These are phyloP conservation scores for Pristionchus japonicus DNA, from an alignment of 2,888 invertebrate genomes.

Conservation along the genomic window DNA sequence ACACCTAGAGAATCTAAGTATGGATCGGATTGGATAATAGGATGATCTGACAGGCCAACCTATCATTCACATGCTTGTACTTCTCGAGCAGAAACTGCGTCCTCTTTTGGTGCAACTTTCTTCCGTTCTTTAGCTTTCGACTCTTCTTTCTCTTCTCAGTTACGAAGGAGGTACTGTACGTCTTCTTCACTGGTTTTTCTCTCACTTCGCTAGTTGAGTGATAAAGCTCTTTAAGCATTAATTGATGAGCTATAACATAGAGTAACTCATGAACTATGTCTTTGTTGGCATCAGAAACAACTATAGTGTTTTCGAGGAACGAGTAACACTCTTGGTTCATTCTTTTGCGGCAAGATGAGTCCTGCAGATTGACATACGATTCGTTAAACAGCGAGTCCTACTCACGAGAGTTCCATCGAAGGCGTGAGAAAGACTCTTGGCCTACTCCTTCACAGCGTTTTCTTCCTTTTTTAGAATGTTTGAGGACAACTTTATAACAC, in stretches of 20 bases:
- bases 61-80: neutral
- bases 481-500: neutral
- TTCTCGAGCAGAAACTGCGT: neutral
- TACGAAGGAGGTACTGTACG: neutral
- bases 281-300: neutral
- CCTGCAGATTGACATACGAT: neutral
- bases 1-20: neutral
- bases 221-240: neutral
- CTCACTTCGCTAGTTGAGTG: neutral
- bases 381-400: neutral
- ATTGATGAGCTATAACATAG: neutral
- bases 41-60: neutral
- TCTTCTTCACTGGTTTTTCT: neutral
- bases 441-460: constrained; percentile 62
- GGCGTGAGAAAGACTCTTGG: constrained; percentile 65
- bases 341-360: neutral
- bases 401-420: constrained; percentile 62
- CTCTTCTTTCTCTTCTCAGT: constrained; percentile 4
- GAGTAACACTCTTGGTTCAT: neutral
- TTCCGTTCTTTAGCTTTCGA: too few species aligned
- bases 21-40: neutral
- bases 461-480: constrained; percentile 52
- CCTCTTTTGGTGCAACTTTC: neutral
- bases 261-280: neutral
- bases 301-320: constrained; percentile 1